Evolutionary conservation across 2,113 vertebrate species (phyloP).

Genomic region (Plotosus lineatus): DNA sequence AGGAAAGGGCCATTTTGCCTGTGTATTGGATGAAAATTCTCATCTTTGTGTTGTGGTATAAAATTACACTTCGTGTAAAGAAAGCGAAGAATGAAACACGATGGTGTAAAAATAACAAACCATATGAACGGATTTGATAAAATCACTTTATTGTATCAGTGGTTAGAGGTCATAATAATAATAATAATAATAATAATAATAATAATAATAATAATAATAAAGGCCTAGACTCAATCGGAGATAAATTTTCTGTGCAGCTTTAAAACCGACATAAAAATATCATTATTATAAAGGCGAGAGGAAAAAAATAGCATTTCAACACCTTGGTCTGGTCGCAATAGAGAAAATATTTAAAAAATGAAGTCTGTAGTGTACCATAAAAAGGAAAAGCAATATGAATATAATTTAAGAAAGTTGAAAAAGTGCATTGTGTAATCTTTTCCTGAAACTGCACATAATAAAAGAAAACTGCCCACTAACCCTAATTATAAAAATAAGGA

Average conservation of each 20-base stretch:
- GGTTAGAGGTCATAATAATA: slow-evolving; percentile 72
- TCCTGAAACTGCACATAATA: slow-evolving; percentile 21
- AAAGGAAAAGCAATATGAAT: slow-evolving; percentile 51
- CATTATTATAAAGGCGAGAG: slow-evolving; percentile 62
- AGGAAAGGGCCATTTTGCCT: too few relatives aligned
- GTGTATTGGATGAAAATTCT: too few relatives aligned
- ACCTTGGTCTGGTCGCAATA: slow-evolving; percentile 59
- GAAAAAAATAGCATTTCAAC: slow-evolving; percentile 59
- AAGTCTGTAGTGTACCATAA: slow-evolving; percentile 67
- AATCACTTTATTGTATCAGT: slow-evolving; percentile 80
- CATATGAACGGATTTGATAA: slow-evolving; percentile 66
- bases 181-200: slow-evolving; percentile 63
- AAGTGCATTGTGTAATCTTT: slow-evolving; percentile 65
- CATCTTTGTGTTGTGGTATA: neutral
- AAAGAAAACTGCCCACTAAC: slow-evolving; percentile 35
- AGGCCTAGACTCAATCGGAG: slow-evolving; percentile 57
- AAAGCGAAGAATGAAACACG: neutral
- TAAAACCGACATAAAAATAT: slow-evolving; percentile 58
- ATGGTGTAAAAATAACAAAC: slow-evolving; percentile 53
- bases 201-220: slow-evolving; percentile 62
- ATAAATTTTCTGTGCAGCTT: slow-evolving; percentile 74
- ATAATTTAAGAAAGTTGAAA: slow-evolving; percentile 52
- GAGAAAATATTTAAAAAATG: slow-evolving; percentile 57
- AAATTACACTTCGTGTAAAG: neutral
- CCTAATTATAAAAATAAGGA: neutral